Evolutionary conservation across 1,140 invertebrate species (phyloP), one percentile per base, ranked within the genome.

Genomic region (Achatina immaculata): DNA sequence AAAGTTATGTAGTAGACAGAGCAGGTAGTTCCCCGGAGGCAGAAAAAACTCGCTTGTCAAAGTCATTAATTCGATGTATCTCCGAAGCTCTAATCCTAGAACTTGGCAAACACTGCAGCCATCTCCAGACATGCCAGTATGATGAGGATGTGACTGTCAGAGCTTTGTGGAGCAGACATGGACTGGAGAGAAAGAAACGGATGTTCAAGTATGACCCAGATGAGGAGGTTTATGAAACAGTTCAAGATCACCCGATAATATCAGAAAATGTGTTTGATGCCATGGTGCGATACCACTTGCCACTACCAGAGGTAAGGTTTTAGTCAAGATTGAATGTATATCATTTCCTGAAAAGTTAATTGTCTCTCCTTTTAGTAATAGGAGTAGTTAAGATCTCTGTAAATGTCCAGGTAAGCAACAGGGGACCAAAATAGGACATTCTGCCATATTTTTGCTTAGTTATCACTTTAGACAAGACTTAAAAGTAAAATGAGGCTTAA

Each of bases 131-230:
- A 4, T 66, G 76, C 48, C 85, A 85, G 71, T 79, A 83, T 81
- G 88, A 87, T 78, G 83, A 88, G 81, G 55, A 86, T 77, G 86
- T 86, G 19, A 78, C 62, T 31, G 71, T 89, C 9, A 78, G 84
- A 74, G 84, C 85, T 16, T 85, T 84, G 28, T 89, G 88, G 88
- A 76, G 81, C 40, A 28, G 85, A 43, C 28, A 83, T 84, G 85
- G 85, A 28, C 34, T 85, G 45, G 73, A 77, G 9, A 68, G 83
- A 55, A 73, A 71, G 24, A 82, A 72, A 65, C 43, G 58, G 19
- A 43, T 31, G 2, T 74, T 51, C 43, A 42, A 68, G 62, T 38
- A 68, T 24, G 74, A 80, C 34, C 78, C 51, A 19, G 69, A 80
- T 62, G 19, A 21, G 34, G 51, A 42, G 71, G 40, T 31, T 11